Base-by-base conservation (phyloP, 53 echinoderm and acorn worm species). In the Holothuria leucospilota region DNA sequence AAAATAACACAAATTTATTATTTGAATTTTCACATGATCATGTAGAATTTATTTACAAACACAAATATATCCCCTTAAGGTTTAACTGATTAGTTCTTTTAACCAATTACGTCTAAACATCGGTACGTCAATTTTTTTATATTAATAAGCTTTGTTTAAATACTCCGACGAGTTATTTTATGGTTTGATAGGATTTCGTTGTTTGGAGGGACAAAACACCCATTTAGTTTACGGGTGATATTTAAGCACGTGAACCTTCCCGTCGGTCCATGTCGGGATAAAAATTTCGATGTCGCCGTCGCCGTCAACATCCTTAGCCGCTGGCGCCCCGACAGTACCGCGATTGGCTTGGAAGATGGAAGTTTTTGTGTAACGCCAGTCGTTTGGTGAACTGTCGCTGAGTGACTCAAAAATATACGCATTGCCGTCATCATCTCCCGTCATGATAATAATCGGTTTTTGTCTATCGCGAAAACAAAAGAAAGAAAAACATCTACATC, bases 381-480 rank as follows among this genome's bases (percentile, higher is more conserved):
- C 92, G 56, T 64, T 78, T 3, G 90, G 24, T 63, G 90, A 61
- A 8, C 25, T 28, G 46, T 90, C 88, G 13, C 29, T 28, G 63
- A 64, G 42, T 59, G 87, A 58, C 59, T 94, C 90, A 62, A 94
- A 92, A 2, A 94, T 24, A 66, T 94, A 94, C 42, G 90, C 90
- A 61, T 85, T 90, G 18, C 88, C 81, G 74, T 94, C 94, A 42
- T 94, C 94, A 75, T 94, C 94, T 14, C 94, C 94, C 2, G 90
- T 92, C 51, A 94, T 71, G 27, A 94, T 85, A 20, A 92, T 87
- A 29, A 82, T 51, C 6, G 92, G 94, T 60, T 92, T 92, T 2
- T 58, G 56, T 42, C 92, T 92, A 68, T 39, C 1, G 49, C 6
- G 1, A 16, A 13, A 28, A 68, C 13, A 68, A 25, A 38, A 68